A percentile compares a stretch with the other conserved stretches of the same genome.
Conservation (phyloP, 2,797 vertebrate species). For the Zenarchopterus dispar region DNA sequence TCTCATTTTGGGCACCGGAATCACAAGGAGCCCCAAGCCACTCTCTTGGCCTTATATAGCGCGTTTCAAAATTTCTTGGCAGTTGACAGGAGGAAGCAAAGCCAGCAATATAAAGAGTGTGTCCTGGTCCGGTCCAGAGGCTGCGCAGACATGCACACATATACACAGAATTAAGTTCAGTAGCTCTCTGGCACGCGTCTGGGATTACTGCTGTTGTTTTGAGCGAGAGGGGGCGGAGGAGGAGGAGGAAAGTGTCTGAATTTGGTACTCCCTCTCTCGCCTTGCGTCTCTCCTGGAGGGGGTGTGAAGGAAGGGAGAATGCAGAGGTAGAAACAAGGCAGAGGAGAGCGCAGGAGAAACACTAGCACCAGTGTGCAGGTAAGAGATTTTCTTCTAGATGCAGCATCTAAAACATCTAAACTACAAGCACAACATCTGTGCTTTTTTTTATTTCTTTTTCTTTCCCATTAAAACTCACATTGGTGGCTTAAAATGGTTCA, state of each 20-base stretch:
- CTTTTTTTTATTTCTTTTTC: background rate
- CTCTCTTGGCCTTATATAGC: conserved; percentile 80
- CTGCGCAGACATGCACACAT: conserved; percentile 51
- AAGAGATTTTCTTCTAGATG: conserved; percentile 32
- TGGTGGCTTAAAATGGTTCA: background rate
- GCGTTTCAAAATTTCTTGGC: conserved; percentile 72
- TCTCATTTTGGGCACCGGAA: conserved; percentile 70
- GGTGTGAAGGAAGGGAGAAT: conserved; percentile 54
- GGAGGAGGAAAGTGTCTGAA: conserved; percentile 55
- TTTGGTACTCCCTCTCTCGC: conserved; percentile 63
- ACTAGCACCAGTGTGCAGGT: conserved; percentile 64
- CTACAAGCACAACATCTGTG: background rate
- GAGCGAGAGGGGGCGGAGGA: conserved; percentile 43
- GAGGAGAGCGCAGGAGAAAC: conserved; percentile 52
- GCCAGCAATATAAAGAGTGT: conserved; percentile 60
- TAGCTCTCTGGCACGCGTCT: conserved; percentile 74
- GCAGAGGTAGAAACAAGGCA: conserved; percentile 60
- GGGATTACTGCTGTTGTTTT: conserved; percentile 77
- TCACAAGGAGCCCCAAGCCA: conserved; percentile 66
- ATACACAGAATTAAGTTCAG: conserved; percentile 54
- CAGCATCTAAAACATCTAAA: too few relatives aligned
- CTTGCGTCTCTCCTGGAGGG: conserved; percentile 46
- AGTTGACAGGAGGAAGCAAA: conserved; percentile 45
- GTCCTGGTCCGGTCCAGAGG: conserved; percentile 63
- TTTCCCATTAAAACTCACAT: background rate